Evolutionary conservation across 2,113 vertebrate genomes (phyloP), one percentile per base, ranked within the genome.

Genomic region (Psophia crepitans): DNA sequence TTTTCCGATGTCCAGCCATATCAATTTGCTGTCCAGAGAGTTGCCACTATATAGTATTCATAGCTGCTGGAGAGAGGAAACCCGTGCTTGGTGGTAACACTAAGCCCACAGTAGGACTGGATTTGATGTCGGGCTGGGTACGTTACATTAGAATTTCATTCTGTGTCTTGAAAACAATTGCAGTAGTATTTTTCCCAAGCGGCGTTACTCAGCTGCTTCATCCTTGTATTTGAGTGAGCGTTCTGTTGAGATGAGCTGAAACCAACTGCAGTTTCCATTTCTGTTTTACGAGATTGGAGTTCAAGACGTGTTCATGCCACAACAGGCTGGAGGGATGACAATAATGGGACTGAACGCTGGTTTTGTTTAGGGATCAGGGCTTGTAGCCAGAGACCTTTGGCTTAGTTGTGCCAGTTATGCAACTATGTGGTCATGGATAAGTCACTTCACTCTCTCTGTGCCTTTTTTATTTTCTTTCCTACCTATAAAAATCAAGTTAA

Each of bases 401-500:
- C 23, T 70, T 71, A 63, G 57, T 51, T 69, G 17, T 84, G 68
- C 20, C 27, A 44, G 33, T 86, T 95, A 61, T 65, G 56, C 71
- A 93, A n/a, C 60, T 70, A 0, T 23, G 32, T 91, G 30, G 60
- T 75, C 1, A 0, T 66, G 58, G 46, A 83, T 87, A 77, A 90
- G 21, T 86, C 28, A 22, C 66, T 80, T 90, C 24, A n/a, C n/a
- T 79, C 56, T 80, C 26, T 53, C 48, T 32, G 2, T 54, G 30
- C 20, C 11, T 51, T 15, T 49, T 63, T 12, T 21, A 37, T 71
- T 51, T 41, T 11, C 56, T 77, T 92, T 54, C 53, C 64, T 92
- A 80, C 83, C 83, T 93, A 43, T 86, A 89, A 90, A 93, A 96
- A 39, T 70, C 58, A 86, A 60, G 76, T 84, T 69, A 90, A 91